Conservation (phyloP, 2,113 vertebrate genomes). For the Percopsis transmontana region DNA sequence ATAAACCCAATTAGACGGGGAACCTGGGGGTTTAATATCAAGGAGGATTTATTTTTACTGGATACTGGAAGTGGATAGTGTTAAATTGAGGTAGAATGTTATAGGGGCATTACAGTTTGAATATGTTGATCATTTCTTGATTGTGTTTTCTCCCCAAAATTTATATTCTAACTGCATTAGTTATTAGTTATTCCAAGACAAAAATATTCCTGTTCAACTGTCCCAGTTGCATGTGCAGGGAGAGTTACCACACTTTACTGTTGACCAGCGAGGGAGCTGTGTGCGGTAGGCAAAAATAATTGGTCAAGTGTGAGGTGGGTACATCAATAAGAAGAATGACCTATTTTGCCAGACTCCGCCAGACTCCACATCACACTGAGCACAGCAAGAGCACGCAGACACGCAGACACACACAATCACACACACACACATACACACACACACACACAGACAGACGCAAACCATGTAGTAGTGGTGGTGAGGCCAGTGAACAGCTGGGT, state of each 20-base stretch:
- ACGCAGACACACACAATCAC: neutral
- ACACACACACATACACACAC: conserved; percentile 19
- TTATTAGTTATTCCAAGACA: too few relatives aligned
- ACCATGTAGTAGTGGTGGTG: neutral
- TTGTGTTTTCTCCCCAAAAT: too few relatives aligned
- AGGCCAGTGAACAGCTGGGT: conserved; percentile 45
- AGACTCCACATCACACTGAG: conserved; percentile 21
- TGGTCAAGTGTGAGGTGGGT: conserved; percentile 3
- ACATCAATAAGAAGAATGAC: conserved; percentile 42
- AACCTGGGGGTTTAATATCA: conserved; percentile 39
- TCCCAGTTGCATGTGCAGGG: too few relatives aligned
- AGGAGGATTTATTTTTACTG: conserved; percentile 32
- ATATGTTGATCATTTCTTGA: too few relatives aligned
- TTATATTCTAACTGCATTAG: too few relatives aligned
- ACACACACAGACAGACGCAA: conserved; percentile 11
- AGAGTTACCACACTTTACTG: too few relatives aligned
- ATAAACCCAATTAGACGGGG: conserved; percentile 16
- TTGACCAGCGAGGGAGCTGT: neutral
- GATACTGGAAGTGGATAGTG: neutral
- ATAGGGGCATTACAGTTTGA: too few relatives aligned
- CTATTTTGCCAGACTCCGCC: conserved; percentile 10
- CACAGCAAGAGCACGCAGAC: neutral
- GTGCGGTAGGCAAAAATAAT: neutral
- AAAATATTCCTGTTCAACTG: too few relatives aligned
- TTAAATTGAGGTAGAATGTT: too few relatives aligned